These are phyloP conservation scores for Pocota personata DNA, from an alignment of 2,888 invertebrate species.

Conservation along the genomic window DNA sequence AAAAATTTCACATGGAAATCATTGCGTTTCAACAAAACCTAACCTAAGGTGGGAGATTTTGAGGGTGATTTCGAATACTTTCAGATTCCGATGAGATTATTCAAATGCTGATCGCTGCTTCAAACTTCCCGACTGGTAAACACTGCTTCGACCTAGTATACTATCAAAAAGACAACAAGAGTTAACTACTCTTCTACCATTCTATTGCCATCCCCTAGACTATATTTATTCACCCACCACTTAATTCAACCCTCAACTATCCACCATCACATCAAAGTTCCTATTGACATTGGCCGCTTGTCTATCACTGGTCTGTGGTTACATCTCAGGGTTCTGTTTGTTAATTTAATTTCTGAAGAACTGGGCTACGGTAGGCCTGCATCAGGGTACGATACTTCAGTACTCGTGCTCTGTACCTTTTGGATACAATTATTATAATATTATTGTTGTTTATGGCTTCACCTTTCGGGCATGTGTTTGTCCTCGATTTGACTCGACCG, in stretches of 20 bases:
- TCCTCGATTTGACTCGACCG: constrained; percentile 4
- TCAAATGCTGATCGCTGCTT: too few relatives aligned
- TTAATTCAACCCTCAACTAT: constrained; percentile 8
- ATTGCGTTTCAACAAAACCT: too few relatives aligned
- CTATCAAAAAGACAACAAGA: too few relatives aligned
- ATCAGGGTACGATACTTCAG: constrained; percentile 1
- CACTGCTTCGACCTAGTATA: too few relatives aligned
- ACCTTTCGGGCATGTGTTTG: constrained; percentile 23
- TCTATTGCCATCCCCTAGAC: background rate
- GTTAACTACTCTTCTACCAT: too few relatives aligned
- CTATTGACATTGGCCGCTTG: constrained; percentile 54
- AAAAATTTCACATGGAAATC: too few relatives aligned
- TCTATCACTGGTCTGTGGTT: constrained; percentile 31
- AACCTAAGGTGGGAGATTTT: too few relatives aligned
- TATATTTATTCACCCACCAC: constrained; percentile 10
- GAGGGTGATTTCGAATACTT: too few relatives aligned
- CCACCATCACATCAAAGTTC: constrained; percentile 11
- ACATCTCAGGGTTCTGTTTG: constrained; percentile 16
- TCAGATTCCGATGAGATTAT: too few relatives aligned
- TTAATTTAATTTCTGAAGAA: constrained; percentile 39
- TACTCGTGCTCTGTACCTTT: background rate
- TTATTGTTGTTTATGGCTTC: constrained; percentile 33
- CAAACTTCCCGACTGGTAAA: too few relatives aligned
- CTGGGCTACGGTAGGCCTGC: background rate
- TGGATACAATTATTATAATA: constrained; percentile 23